Base-by-base conservation (phyloP, 2,113 vertebrate species). In the Zootoca vivipara region DNA sequence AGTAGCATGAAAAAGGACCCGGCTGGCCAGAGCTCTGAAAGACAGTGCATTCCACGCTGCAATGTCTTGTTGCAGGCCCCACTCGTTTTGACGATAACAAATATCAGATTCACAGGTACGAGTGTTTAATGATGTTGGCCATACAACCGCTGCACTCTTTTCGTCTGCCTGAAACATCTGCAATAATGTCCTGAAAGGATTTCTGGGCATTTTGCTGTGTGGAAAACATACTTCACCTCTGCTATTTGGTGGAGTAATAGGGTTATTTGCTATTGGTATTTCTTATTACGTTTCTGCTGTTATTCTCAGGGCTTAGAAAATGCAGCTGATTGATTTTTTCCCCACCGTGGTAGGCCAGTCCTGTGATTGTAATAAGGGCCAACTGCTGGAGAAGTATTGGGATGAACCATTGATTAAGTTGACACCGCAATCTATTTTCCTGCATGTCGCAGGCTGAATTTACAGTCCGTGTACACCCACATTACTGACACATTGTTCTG, bases 341-440 rank as follows among this genome's bases (percentile, higher is more conserved):
- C 15, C 15, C 38, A 69, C 72, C 12, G 22, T 78, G 62, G 62
- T 46, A 83, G 73, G 62, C 28, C 72, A 24, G 42, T 69, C 64
- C 62, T 10, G 5, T 12, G n/a, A 69, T 78, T 83, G 24, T 52
- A 77, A 69, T 70, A 88, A 56, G 81, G 62, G 16, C 73, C 87
- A 88, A 78, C 62, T 20, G 24, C 62, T 69, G 81, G 24, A 78
- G 72, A 83, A 83, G 64, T 56, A 78, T 69, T 56, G 62, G 81
- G 40, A 83, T 83, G 81, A 69, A 35, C 81, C 75, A 88, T 83
- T 88, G 87, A 83, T 88, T 88, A 83, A 83, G 72, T 77, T 83
- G 72, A 78, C 64, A 52, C 16, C 52, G 62, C 15, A 77, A 88
- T 88, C 73, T 83, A 78, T 88, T 88, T 69, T 38, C 58, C 72